Evolutionary conservation across 2,888 invertebrate genomes (phyloP).

Genomic region (Polydesmus complanatus): DNA sequence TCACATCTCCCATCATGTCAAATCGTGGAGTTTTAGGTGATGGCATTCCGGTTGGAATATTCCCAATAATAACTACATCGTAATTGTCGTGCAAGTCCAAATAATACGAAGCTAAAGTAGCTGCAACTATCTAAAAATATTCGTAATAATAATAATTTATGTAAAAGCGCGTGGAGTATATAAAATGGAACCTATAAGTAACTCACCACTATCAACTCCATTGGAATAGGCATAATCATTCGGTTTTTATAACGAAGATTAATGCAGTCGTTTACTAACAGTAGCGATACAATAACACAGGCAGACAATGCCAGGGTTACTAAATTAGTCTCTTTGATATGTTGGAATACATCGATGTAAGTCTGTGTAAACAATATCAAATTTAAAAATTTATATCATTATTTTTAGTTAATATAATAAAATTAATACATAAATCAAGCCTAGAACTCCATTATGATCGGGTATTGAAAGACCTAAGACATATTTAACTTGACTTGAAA

Average conservation of each 20-base stretch:
- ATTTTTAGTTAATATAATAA: background rate
- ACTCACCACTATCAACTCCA: slow-evolving; percentile 61
- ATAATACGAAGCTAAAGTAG: slow-evolving; percentile 51
- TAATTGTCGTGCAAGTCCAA: slow-evolving; percentile 43
- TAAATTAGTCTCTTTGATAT: slow-evolving; percentile 45
- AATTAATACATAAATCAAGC: slow-evolving; percentile 14
- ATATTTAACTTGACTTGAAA: slow-evolving; percentile 49
- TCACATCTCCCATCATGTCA: slow-evolving; percentile 40
- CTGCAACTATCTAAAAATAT: slow-evolving; percentile 30
- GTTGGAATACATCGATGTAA: slow-evolving; percentile 42
- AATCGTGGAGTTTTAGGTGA: slow-evolving; percentile 43
- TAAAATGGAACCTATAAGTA: background rate
- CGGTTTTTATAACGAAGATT: slow-evolving; percentile 22
- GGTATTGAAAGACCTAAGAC: slow-evolving; percentile 15
- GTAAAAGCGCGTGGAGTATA: too few species aligned
- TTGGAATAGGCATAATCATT: slow-evolving; percentile 54
- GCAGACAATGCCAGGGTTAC: slow-evolving; percentile 53
- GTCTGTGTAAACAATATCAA: slow-evolving; percentile 37
- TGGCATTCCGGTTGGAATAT: slow-evolving; percentile 43
- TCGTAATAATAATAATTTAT: too few species aligned
- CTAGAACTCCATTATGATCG: slow-evolving; percentile 8
- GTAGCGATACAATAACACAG: slow-evolving; percentile 49
- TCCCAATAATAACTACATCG: slow-evolving; percentile 52
- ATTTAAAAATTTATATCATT: slow-evolving; percentile 21
- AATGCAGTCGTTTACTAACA: slow-evolving; percentile 27